Conservation (phyloP, 2,797 vertebrate genomes). For the Pristis pectinata region DNA sequence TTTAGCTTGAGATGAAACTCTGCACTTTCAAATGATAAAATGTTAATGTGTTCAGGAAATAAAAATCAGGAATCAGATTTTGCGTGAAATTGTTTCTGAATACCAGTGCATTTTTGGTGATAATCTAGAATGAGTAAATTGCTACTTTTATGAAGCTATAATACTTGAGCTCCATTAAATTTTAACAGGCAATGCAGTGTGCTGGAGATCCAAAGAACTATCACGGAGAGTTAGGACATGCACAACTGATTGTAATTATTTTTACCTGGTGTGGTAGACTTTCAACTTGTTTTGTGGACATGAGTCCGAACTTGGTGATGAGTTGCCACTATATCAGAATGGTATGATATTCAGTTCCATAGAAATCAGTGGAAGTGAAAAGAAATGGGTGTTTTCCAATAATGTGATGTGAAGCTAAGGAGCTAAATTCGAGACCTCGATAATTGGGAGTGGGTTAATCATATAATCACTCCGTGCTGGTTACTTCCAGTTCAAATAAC, state of each 20-base stretch:
- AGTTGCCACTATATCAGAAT: not conserved
- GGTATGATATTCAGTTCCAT: not conserved
- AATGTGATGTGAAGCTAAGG: not conserved
- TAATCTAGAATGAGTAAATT: conserved; percentile 17
- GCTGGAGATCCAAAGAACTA: not conserved
- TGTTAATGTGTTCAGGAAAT: conserved; percentile 27
- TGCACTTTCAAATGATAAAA: conserved; percentile 26
- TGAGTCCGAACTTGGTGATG: not conserved
- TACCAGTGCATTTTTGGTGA: conserved; percentile 2
- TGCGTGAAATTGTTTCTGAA: conserved; percentile 32
- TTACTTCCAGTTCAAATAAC: too few species aligned
- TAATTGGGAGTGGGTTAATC: too few species aligned
- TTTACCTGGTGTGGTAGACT: not conserved
- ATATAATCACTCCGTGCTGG: too few species aligned
- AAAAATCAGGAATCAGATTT: conserved; percentile 27
- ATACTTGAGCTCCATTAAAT: not conserved
- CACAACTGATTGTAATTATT: not conserved
- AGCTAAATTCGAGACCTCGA: too few species aligned
- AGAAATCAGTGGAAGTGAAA: not conserved
- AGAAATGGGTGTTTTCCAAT: not conserved
- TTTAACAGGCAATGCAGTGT: not conserved
- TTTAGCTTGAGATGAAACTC: conserved; percentile 9
- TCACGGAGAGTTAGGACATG: not conserved
- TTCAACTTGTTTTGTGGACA: not conserved
- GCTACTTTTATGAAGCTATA: conserved; percentile 25